phyloP scores from a whole-genome alignment of 2,797 vertebrate species.

The Yasuhikotakia modesta region DNA sequence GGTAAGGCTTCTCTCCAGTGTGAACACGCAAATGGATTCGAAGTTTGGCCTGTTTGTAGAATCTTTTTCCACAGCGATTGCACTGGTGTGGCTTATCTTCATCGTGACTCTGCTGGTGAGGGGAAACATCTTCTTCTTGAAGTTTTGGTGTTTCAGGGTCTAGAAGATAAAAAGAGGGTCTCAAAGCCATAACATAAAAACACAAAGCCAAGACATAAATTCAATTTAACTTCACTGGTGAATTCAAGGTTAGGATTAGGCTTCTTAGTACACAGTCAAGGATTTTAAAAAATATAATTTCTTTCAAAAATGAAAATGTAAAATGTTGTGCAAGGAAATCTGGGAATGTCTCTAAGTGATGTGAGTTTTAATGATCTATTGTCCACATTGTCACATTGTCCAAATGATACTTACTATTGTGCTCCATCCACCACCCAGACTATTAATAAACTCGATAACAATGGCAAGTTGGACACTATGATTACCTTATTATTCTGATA shows the following conservation, averaged over 20 bases:
- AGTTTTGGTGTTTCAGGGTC: not conserved
- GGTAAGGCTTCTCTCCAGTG: slow-evolving; percentile 47
- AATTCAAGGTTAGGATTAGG: not conserved
- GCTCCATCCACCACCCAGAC: no score
- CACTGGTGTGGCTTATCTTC: slow-evolving; percentile 37
- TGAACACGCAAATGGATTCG: slow-evolving; percentile 45
- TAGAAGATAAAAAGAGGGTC: not conserved
- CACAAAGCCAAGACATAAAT: not conserved
- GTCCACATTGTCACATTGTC: no score
- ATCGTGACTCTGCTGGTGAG: not conserved
- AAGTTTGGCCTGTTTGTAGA: slow-evolving; percentile 34
- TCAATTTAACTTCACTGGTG: not conserved
- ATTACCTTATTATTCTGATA: no score
- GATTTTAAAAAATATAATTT: not conserved
- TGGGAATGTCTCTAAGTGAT: no score
- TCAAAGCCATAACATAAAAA: not conserved
- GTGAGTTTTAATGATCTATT: no score
- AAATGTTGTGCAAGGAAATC: not conserved
- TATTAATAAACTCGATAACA: no score
- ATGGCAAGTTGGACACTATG: no score
- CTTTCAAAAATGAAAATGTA: not conserved
- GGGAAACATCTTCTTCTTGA: not conserved
- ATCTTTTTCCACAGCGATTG: slow-evolving; percentile 46
- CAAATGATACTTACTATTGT: no score
- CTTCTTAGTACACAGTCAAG: not conserved